Conservation (phyloP, 2,113 vertebrate genomes). For the Hippotragus niger region DNA sequence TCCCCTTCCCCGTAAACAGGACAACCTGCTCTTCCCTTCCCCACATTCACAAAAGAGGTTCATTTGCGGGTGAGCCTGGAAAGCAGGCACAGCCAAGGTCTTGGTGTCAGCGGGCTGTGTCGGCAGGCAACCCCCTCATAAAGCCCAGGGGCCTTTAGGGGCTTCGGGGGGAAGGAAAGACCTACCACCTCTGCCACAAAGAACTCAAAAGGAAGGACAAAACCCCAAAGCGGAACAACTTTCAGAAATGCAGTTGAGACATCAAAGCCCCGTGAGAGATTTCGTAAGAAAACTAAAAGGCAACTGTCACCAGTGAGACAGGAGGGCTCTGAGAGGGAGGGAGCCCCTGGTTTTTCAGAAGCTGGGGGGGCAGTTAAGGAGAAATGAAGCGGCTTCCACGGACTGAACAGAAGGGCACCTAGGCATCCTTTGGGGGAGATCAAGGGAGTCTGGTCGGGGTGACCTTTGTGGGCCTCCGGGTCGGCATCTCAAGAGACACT, state of each 20-base stretch:
- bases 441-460: neutral
- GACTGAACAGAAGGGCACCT: neutral
- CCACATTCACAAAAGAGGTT: no score
- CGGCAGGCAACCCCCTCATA: neutral
- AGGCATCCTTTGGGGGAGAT: neutral
- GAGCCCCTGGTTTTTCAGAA: neutral
- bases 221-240: conserved; percentile 53
- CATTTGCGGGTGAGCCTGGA: neutral
- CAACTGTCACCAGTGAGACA: neutral
- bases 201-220: conserved; percentile 42
- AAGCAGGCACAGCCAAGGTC: neutral
- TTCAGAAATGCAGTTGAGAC: conserved; percentile 38
- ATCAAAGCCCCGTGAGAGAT: conserved; percentile 50
- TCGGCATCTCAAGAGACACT: neutral
- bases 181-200: neutral
- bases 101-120: neutral
- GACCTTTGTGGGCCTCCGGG: neutral
- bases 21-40: neutral
- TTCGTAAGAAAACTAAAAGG: conserved; percentile 44
- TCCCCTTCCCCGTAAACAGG: neutral
- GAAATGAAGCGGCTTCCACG: neutral
- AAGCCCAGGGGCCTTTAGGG: neutral
- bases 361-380: neutral
- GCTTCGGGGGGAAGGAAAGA: neutral
- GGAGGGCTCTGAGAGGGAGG: neutral